phyloP scores from a whole-genome alignment of 2,888 invertebrate species.

The Phanerotoma sp. region DNA sequence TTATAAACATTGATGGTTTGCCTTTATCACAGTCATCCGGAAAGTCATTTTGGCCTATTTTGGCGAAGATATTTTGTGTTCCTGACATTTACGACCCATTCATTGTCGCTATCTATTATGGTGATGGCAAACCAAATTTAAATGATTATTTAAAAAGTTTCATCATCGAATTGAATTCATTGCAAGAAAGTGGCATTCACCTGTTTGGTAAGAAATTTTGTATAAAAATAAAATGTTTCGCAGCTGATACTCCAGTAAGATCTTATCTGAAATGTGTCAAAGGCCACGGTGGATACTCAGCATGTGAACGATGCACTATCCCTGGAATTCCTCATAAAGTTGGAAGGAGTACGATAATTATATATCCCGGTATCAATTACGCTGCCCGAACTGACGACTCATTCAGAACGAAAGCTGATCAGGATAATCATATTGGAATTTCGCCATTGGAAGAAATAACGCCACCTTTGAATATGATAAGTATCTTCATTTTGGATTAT shows the following conservation, averaged over 20 bases:
- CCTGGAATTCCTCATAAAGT: neutral
- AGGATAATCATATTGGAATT: constrained; percentile 16
- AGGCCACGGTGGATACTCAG: neutral
- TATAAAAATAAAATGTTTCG: neutral
- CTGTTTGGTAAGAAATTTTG: neutral
- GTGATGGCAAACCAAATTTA: neutral
- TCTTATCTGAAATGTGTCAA: neutral
- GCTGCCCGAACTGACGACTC: constrained; percentile 2
- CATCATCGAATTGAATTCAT: neutral
- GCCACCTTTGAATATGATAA: constrained; percentile 2
- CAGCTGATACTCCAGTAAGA: neutral
- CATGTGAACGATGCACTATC: constrained; percentile 25
- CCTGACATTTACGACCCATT: neutral
- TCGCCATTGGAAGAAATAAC: constrained; percentile 16
- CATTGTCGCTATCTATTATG: neutral
- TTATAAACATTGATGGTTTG: too few species aligned
- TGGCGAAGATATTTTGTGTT: neutral
- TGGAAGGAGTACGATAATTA: neutral
- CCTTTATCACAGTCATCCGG: too few species aligned
- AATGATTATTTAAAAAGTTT: neutral
- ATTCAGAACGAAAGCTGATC: constrained; percentile 19
- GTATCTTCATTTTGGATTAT: constrained; percentile 10
- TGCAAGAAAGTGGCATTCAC: too few species aligned
- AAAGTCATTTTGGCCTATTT: neutral
- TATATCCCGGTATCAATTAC: constrained; percentile 6